Base-by-base conservation (phyloP, 1,140 invertebrate species). In the Orchesella cincta region DNA sequence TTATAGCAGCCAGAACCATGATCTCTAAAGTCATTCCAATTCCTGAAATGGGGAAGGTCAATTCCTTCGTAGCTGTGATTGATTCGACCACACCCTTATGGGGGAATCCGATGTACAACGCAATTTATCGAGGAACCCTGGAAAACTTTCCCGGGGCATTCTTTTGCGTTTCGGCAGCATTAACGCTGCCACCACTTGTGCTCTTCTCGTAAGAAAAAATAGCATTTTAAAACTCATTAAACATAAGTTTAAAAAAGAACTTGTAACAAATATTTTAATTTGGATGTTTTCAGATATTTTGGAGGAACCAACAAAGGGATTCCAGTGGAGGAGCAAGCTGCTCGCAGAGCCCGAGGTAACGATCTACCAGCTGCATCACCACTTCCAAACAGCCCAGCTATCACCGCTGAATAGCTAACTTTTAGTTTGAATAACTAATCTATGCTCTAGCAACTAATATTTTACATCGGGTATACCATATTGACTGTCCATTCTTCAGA, bases 1-100 rank as follows among this genome's bases (percentile, higher is more conserved):
- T 85, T 2, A 88, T 88, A 3, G 86, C 86, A 1, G 86, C 89
- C 28, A 84, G 88, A 77, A 89, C 89, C 1, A 81, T 89, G 57
- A 88, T 88, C 1, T 89, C 89, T 0, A 90, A 90, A 83, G 82
- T 86, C 34, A 85, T 57, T 52, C 80, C 77, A 3, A 31, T 46
- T 1, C 16, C 64, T 28, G 80, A 81, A 35, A 78, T 76, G 23
- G 80, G 80, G n/a, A 81, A 81, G 31, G 62, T 82, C 0, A 82
- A 80, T 57, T 57, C 77, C 16, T 76, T 82, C 34, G 67, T 82
- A 5, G 77, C 64, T 5, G 39, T 74, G 3, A 51, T 82, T 23
- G 79, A 80, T 23, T 77, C 79, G 28, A 73, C 67, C 1, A 77
- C 81, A 26, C 81, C 79, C 12, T 51, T 82, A n/a, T 33, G 39